These are phyloP conservation scores for Gobio gobio DNA, from an alignment of 2,113 vertebrate species.

Conservation along the genomic window DNA sequence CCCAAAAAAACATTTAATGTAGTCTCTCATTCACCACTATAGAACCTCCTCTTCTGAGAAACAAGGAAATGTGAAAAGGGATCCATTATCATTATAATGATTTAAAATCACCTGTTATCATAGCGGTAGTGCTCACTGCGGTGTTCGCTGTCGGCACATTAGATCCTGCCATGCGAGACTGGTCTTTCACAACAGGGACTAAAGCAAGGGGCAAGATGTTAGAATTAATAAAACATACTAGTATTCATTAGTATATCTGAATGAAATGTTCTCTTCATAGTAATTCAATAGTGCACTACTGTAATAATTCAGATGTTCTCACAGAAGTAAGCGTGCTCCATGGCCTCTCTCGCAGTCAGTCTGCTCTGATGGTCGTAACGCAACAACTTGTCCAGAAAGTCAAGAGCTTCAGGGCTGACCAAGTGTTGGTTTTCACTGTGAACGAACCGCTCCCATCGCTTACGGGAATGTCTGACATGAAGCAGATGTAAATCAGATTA, in stretches of 20 bases:
- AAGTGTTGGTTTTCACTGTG: conserved; percentile 24
- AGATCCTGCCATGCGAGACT: conserved; percentile 68
- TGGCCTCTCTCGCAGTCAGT: conserved; percentile 20
- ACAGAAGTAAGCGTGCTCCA: conserved; percentile 4
- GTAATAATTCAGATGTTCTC: background rate
- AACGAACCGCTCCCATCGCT: conserved; percentile 10
- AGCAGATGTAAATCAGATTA: background rate
- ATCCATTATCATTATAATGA: background rate
- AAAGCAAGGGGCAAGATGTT: background rate
- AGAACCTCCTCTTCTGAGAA: too few species aligned
- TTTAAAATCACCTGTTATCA: conserved; percentile 70
- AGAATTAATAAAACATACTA: background rate
- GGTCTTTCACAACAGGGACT: conserved; percentile 77
- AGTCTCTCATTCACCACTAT: too few species aligned
- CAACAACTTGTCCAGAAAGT: conserved; percentile 24
- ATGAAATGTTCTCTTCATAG: background rate
- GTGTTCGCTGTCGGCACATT: conserved; percentile 68
- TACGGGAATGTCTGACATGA: conserved; percentile 1
- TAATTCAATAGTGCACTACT: background rate
- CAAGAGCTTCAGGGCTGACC: conserved; percentile 10
- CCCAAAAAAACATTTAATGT: too few species aligned
- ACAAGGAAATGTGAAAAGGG: too few species aligned
- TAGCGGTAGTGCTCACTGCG: conserved; percentile 68
- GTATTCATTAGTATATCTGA: background rate
- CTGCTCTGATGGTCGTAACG: conserved; percentile 11